These are phyloP conservation scores for Ceryle rudis DNA, from an alignment of 2,797 vertebrate genomes.

Conservation along the genomic window DNA sequence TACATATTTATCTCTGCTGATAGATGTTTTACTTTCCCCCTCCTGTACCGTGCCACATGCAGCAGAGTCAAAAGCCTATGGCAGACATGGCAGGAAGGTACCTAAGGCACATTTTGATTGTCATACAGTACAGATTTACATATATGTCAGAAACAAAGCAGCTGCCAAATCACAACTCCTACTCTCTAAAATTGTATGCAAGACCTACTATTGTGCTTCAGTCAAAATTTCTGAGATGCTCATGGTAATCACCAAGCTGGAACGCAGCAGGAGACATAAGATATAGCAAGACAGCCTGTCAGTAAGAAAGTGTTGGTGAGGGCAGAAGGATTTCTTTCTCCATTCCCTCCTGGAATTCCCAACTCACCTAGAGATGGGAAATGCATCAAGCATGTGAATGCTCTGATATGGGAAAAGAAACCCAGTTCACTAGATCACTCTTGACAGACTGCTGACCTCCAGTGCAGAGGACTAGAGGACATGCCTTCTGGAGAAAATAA, in stretches of 20 bases:
- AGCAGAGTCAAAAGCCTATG: background rate
- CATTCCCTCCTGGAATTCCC: background rate
- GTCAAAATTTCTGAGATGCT: background rate
- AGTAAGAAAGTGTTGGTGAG: background rate
- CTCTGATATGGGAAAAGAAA: background rate
- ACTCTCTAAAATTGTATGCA: conserved; percentile 12
- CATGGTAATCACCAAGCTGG: background rate
- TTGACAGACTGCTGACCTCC: background rate
- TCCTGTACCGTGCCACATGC: background rate
- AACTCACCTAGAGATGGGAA: background rate
- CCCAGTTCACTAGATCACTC: background rate
- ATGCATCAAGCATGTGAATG: rapidly evolving
- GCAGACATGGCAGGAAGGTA: background rate
- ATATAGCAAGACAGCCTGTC: background rate
- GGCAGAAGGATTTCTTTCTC: background rate
- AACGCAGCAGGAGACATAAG: background rate
- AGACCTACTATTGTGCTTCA: conserved; percentile 18
- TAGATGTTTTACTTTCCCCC: background rate
- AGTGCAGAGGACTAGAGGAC: background rate
- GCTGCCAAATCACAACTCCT: conserved; percentile 49
- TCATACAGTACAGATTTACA: conserved; percentile 6
- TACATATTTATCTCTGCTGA: background rate
- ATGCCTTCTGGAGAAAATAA: background rate
- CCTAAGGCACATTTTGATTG: background rate
- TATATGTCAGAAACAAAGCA: background rate